Evolutionary conservation across 2,888 invertebrate species (phyloP).

Genomic region (Andricus quercusramuli): DNA sequence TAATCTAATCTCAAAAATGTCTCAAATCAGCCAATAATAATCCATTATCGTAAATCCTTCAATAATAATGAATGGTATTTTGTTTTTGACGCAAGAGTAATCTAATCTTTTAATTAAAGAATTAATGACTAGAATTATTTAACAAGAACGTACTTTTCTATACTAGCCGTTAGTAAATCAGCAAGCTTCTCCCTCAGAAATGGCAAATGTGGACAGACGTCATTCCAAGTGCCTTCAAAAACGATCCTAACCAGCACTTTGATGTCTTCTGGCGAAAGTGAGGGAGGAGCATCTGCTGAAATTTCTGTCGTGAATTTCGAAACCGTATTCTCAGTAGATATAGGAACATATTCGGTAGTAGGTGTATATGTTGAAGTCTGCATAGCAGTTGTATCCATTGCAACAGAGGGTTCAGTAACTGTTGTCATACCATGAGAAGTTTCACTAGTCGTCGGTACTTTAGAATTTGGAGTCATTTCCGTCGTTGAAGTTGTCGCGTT

Average conservation of each 20-base stretch:
- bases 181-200: slow-evolving; percentile 63
- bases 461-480: slow-evolving; percentile 34
- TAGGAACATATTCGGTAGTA: slow-evolving; percentile 5
- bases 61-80: no score
- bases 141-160: slow-evolving; percentile 62
- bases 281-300: slow-evolving; percentile 41
- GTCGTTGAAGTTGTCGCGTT: slow-evolving; percentile 33
- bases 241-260: slow-evolving; percentile 68
- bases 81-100: no score
- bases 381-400: slow-evolving; percentile 45
- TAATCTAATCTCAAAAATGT: background rate
- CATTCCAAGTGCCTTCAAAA: slow-evolving; percentile 65
- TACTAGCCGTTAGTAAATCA: slow-evolving; percentile 60
- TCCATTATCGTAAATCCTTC: background rate
- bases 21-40: background rate
- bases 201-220: slow-evolving; percentile 67
- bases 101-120: no score
- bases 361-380: slow-evolving; percentile 26
- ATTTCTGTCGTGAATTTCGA: slow-evolving; percentile 36
- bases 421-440: slow-evolving; percentile 43
- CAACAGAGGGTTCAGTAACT: slow-evolving; percentile 33
- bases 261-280: slow-evolving; percentile 58
- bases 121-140: slow-evolving; percentile 17
- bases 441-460: slow-evolving; percentile 30
- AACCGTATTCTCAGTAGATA: slow-evolving; percentile 13